These are phyloP conservation scores for Brachyhypopomus gauderio DNA, from an alignment of 2,113 vertebrate genomes.

Conservation along the genomic window DNA sequence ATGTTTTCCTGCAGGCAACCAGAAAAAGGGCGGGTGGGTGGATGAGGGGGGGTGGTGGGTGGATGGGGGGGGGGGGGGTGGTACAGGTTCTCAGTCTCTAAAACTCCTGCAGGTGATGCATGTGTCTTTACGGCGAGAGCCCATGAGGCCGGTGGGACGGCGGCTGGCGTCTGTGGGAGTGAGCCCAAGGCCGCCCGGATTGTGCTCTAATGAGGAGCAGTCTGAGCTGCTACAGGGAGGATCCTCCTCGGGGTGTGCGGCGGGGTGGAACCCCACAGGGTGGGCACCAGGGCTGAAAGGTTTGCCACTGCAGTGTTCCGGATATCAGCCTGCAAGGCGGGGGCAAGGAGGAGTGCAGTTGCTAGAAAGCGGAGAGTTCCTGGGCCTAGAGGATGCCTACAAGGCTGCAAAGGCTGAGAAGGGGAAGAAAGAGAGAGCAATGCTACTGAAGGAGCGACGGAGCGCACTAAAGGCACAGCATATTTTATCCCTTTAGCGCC, in stretches of 20 bases:
- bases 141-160: slow-evolving; percentile 45
- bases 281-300: slow-evolving; percentile 42
- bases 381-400: slow-evolving; percentile 33
- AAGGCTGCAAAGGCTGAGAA: slow-evolving; percentile 6
- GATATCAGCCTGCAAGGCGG: slow-evolving; percentile 45
- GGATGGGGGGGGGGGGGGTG: not conserved
- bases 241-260: slow-evolving; percentile 26
- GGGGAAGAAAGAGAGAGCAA: slow-evolving; percentile 10
- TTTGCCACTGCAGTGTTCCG: slow-evolving; percentile 49
- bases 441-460: slow-evolving; percentile 1
- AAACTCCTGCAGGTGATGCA: slow-evolving; percentile 33
- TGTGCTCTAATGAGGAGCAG: slow-evolving; percentile 56
- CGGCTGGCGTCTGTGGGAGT: slow-evolving; percentile 39
- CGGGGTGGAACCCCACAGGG: slow-evolving; percentile 39
- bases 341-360: slow-evolving; percentile 45
- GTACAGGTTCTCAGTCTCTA: slow-evolving; percentile 35
- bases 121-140: slow-evolving; percentile 24
- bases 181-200: slow-evolving; percentile 36
- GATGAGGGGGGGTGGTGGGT: not conserved
- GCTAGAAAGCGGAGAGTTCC: slow-evolving; percentile 38
- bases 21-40: not conserved
- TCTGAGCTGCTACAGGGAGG: slow-evolving; percentile 50
- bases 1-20: slow-evolving; percentile 30
- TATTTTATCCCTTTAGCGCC: slow-evolving; percentile 37
- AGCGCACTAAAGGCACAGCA: slow-evolving; percentile 20